phyloP scores from a whole-genome alignment of 2,888 invertebrate genomes.

The Mongoloraphidia duomilia region DNA sequence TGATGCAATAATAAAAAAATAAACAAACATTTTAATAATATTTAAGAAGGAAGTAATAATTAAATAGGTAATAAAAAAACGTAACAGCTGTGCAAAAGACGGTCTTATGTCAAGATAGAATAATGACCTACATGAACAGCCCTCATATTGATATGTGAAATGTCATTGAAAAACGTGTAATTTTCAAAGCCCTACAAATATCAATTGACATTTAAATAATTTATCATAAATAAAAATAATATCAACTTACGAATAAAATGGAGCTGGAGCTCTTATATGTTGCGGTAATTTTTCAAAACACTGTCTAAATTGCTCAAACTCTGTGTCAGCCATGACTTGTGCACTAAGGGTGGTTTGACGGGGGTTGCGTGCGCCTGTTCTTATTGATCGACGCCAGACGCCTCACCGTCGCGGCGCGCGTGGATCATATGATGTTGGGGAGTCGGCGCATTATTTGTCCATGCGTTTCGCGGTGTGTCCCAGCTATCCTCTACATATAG shows the following conservation, averaged over 20 bases:
- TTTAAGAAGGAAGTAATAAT: too few species aligned
- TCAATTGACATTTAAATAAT: too few species aligned
- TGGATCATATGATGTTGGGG: not conserved
- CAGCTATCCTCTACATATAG: not conserved
- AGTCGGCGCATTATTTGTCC: constrained; percentile 1
- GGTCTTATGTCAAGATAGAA: too few species aligned
- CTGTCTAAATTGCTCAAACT: constrained; percentile 84
- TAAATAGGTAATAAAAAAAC: too few species aligned
- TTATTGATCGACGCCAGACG: constrained; percentile 9
- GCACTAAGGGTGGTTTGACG: constrained; percentile 8
- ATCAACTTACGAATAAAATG: constrained; percentile 77
- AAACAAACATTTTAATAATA: too few species aligned
- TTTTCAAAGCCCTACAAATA: too few species aligned
- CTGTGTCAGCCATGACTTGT: constrained; percentile 77
- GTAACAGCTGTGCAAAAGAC: too few species aligned
- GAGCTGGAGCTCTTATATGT: constrained; percentile 61
- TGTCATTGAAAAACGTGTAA: too few species aligned
- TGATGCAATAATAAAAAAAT: too few species aligned
- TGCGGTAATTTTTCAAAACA: constrained; percentile 71
- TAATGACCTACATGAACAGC: too few species aligned
- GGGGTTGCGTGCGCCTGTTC: constrained; percentile 15
- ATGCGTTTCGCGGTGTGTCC: not conserved
- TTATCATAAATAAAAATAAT: not conserved
- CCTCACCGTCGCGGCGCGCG: constrained; percentile 7
- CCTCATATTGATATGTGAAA: too few species aligned